Evolutionary conservation across 2,797 vertebrate genomes (phyloP), one percentile per base, ranked within the genome.

Genomic region (Benthosema pterotum): DNA sequence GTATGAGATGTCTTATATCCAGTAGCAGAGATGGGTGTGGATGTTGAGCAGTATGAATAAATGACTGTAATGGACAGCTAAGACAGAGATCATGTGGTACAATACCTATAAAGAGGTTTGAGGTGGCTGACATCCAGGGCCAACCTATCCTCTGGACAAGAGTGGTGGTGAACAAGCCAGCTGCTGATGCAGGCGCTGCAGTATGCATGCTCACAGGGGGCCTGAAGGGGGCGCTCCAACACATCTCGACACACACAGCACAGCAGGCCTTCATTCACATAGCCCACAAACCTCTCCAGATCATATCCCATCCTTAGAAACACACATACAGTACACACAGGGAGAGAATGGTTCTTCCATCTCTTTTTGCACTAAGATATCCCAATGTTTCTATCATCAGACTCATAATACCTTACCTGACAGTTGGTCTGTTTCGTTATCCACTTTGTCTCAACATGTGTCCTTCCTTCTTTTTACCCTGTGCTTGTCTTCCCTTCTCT

Each of bases 121-220:
- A 97, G 92, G 69, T 87, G 75, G 69, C 92, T 71, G 9, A 90
- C 72, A 25, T 95, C 92, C 71, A 97, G 91, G 0, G 87, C 80
- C 32, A 93, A 93, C 45, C 95, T 93, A 90, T 97, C 95, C 69
- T 97, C 95, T 0, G 96, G 95, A 77, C 95, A 97, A 83, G 89
- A 95, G 38, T 89, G 89, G 78, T 96, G 94, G 73, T 95, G 93
- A 61, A 94, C 70, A 13, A 97, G 90, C 95, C 96, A 97, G 11
- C 90, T 91, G 9, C 93, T 93, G 86, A 97, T 97, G 64, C 95
- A 97, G 60, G 92, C 76, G 42, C 92, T 87, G 82, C 96, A 97
- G 89, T 94, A 97, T 1, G 94, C 94, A 0, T 97, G 95, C 49
- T 97, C 95, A 12, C 96, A 97, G 0, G 95, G 95, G n/a, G 95